A percentile compares a stretch with the other conserved stretches of the same genome.
These are phyloP conservation scores for Dinomys branickii DNA, from an alignment of 2,113 vertebrate genomes.

Conservation along the genomic window DNA sequence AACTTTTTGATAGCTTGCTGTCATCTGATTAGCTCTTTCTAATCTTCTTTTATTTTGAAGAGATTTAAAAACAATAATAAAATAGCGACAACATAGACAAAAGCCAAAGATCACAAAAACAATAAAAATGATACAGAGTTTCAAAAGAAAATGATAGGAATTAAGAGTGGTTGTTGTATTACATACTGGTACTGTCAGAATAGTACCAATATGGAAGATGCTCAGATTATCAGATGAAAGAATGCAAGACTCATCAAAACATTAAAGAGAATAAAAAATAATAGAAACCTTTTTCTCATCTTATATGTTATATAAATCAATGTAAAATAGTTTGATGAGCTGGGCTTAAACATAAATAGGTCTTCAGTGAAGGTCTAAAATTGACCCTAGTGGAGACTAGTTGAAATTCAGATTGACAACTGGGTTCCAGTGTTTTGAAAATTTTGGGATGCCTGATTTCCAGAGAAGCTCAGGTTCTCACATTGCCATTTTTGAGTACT, in stretches of 20 bases:
- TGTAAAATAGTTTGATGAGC: not conserved
- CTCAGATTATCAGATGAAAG: too few relatives aligned
- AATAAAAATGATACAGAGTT: too few relatives aligned
- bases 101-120: too few relatives aligned
- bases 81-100: too few relatives aligned
- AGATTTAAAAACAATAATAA: too few relatives aligned
- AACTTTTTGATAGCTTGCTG: not conserved
- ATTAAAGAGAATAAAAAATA: too few relatives aligned
- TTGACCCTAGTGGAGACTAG: not conserved
- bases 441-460: conserved; percentile 10
- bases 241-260: too few relatives aligned
- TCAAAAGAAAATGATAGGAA: too few relatives aligned
- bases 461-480: not conserved
- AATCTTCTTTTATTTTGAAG: not conserved
- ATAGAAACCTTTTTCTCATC: not conserved
- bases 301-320: not conserved
- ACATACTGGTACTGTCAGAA: too few relatives aligned
- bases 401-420: not conserved
- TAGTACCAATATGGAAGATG: too few relatives aligned
- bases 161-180: too few relatives aligned
- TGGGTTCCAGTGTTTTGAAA: not conserved
- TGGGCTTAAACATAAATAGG: conserved; percentile 29
- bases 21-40: not conserved
- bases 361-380: not conserved
- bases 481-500: conserved; percentile 37